Conservation (phyloP, 2,113 vertebrate genomes). For the Pelobates fuscus region DNA sequence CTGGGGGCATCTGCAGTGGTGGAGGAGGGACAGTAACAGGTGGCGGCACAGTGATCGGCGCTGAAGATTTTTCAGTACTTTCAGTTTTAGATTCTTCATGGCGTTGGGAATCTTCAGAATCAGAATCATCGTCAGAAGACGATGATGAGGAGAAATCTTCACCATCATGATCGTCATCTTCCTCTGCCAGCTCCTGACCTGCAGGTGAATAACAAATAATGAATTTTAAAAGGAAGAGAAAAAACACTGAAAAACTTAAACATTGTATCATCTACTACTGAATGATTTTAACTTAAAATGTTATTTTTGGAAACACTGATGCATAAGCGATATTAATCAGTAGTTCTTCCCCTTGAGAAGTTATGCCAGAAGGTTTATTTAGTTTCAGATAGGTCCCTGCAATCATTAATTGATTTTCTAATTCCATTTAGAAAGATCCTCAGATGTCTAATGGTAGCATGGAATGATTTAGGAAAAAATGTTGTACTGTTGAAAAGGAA, state of each 20-base stretch:
- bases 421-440: too few species aligned
- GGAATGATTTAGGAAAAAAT: too few species aligned
- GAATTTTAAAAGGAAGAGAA: background rate
- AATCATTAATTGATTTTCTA: too few species aligned
- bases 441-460: too few species aligned
- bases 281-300: too few species aligned
- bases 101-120: conserved; percentile 78
- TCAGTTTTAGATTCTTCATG: conserved; percentile 73
- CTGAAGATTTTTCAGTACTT: conserved; percentile 51
- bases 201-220: conserved; percentile 31
- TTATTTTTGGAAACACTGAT: too few species aligned
- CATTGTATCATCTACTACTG: too few species aligned
- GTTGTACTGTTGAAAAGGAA: too few species aligned
- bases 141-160: conserved; percentile 78
- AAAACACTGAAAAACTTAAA: background rate
- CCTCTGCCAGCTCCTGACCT: conserved; percentile 96
- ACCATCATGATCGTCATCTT: conserved; percentile 83
- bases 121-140: conserved; percentile 85
- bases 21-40: conserved; percentile 67
- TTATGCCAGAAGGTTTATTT: too few species aligned
- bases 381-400: too few species aligned
- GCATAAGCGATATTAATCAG: too few species aligned
- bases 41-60: conserved; percentile 60
- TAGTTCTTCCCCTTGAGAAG: too few species aligned
- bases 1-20: conserved; percentile 84